Conservation (phyloP, 2,888 invertebrate genomes). For the Dryococelus australis region DNA sequence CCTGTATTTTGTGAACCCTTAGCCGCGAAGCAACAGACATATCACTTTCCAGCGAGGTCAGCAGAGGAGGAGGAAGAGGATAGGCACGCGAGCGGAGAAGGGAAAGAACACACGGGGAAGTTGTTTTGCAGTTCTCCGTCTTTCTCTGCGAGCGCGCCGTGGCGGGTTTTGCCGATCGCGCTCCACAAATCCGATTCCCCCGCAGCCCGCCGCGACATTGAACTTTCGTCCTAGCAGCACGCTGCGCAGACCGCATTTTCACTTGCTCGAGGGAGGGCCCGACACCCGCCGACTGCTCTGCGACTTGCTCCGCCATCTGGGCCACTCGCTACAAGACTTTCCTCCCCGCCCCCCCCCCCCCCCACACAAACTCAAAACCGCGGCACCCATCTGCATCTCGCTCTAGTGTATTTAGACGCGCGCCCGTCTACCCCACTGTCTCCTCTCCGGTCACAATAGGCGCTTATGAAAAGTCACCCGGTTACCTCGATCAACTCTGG, state of each 20-base stretch:
- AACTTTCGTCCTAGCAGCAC: constrained; percentile 43
- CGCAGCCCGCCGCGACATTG: constrained; percentile 42
- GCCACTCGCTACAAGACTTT: not conserved
- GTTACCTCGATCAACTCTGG: too few relatives aligned
- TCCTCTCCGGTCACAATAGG: too few relatives aligned
- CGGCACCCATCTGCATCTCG: too few relatives aligned
- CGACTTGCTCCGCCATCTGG: not conserved
- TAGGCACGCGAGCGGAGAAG: constrained; percentile 1
- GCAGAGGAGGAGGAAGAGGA: constrained; percentile 8
- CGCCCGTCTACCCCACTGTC: too few relatives aligned
- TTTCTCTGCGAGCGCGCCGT: not conserved
- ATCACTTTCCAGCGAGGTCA: not conserved
- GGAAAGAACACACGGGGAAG: not conserved
- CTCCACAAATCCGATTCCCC: constrained; percentile 3
- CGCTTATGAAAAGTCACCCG: too few relatives aligned
- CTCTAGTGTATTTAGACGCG: too few relatives aligned
- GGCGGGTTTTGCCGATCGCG: not conserved
- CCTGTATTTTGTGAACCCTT: too few relatives aligned
- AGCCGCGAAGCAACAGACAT: too few relatives aligned
- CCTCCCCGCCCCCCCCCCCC: too few relatives aligned
- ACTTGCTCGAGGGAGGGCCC: not conserved
- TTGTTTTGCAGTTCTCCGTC: not conserved
- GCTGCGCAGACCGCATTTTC: not conserved
- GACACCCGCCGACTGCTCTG: not conserved
- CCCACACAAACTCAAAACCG: too few relatives aligned